A percentile compares a stretch with the other conserved stretches of the same genome.
These are phyloP conservation scores for Aporophyla lueneburgensis DNA, from an alignment of 2,888 invertebrate genomes.

Conservation along the genomic window DNA sequence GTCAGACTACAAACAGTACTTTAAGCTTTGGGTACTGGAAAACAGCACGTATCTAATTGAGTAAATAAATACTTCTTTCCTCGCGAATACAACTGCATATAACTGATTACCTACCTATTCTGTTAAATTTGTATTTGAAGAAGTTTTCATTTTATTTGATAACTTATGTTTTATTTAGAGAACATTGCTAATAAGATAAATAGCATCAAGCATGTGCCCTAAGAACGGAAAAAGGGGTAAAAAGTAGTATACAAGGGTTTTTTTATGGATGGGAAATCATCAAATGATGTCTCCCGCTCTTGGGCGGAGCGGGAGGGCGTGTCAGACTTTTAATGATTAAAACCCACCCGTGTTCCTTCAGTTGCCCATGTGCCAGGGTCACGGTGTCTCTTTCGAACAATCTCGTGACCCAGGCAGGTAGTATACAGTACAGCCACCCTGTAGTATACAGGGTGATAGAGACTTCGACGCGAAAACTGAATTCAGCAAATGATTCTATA, in stretches of 20 bases:
- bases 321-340: no score
- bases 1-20: background rate
- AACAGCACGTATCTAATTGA: constrained; percentile 23
- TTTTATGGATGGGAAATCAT: no score
- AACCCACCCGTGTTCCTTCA: no score
- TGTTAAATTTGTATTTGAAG: background rate
- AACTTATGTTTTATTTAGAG: background rate
- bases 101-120: background rate
- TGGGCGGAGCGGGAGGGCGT: no score
- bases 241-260: background rate
- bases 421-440: no score
- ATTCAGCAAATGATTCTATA: no score
- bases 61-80: background rate
- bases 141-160: background rate
- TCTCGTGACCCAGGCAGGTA: no score
- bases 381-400: no score
- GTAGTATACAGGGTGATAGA: no score
- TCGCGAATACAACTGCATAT: constrained; percentile 1
- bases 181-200: background rate
- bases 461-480: no score
- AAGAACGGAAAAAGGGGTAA: background rate
- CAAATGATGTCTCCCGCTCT: no score
- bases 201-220: background rate
- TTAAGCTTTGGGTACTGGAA: constrained; percentile 10
- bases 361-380: no score